phyloP scores from a whole-genome alignment of 2,113 vertebrate genomes.

The Nettapus auritus region DNA sequence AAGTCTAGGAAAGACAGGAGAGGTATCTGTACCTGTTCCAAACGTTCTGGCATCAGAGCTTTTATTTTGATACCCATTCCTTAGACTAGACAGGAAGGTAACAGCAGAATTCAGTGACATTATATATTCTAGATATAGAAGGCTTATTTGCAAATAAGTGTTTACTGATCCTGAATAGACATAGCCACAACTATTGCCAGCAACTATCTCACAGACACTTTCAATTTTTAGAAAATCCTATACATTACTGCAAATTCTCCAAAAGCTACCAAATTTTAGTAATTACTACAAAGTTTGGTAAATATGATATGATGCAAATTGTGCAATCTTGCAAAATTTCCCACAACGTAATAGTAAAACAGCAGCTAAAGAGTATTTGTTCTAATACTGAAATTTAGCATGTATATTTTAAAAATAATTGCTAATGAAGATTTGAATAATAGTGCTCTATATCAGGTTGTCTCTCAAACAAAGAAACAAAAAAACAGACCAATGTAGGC shows the following conservation, averaged over 20 bases:
- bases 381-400: background rate
- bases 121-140: background rate
- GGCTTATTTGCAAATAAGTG: background rate
- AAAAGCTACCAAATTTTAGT: background rate
- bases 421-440: background rate
- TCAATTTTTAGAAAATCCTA: background rate
- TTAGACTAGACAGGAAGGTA: background rate
- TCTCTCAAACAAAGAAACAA: background rate
- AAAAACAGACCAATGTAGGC: background rate
- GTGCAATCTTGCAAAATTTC: background rate
- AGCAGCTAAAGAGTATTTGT: background rate
- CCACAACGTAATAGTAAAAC: background rate
- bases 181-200: background rate
- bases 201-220: background rate
- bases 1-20: background rate
- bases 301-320: background rate
- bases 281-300: background rate
- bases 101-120: background rate
- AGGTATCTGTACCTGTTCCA: background rate
- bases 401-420: background rate
- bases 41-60: background rate
- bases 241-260: background rate
- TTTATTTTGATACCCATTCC: background rate
- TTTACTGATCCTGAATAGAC: background rate
- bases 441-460: background rate